These are phyloP conservation scores for Nesometra sesokonis DNA, from an alignment of 35 echinoderm and acorn worm species.

Conservation along the genomic window DNA sequence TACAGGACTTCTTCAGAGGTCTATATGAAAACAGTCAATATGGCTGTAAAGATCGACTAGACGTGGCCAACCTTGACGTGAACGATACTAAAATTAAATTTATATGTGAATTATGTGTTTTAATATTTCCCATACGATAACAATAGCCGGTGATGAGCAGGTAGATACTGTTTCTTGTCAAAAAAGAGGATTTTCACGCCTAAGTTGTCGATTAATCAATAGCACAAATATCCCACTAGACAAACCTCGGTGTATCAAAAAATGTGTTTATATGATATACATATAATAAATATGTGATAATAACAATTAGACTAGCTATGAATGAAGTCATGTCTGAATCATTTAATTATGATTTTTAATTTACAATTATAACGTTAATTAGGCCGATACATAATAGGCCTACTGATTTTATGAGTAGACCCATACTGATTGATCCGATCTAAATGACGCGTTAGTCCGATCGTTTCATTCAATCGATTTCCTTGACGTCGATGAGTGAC, in stretches of 20 bases:
- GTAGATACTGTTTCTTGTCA: not conserved
- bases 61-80: too few relatives aligned
- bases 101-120: not conserved
- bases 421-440: not conserved
- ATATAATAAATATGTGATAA: too few relatives aligned
- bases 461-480: not conserved
- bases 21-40: too few relatives aligned
- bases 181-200: not conserved
- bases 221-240: not conserved
- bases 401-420: not conserved
- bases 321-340: too few relatives aligned
- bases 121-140: not conserved
- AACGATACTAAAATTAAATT: too few relatives aligned
- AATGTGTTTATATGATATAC: too few relatives aligned
- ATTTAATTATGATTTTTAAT: too few relatives aligned
- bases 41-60: too few relatives aligned
- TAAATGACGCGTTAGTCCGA: not conserved
- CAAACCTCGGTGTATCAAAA: too few relatives aligned
- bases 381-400: not conserved
- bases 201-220: not conserved
- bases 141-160: not conserved
- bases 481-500: not conserved
- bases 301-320: too few relatives aligned
- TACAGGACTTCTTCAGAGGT: too few relatives aligned
- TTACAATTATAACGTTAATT: too few relatives aligned